Percentiles rank a stretch among this genome's conserved stretches.
These are phyloP conservation scores for Chloroceryle aenea DNA, from an alignment of 2,113 vertebrate species.

Conservation along the genomic window DNA sequence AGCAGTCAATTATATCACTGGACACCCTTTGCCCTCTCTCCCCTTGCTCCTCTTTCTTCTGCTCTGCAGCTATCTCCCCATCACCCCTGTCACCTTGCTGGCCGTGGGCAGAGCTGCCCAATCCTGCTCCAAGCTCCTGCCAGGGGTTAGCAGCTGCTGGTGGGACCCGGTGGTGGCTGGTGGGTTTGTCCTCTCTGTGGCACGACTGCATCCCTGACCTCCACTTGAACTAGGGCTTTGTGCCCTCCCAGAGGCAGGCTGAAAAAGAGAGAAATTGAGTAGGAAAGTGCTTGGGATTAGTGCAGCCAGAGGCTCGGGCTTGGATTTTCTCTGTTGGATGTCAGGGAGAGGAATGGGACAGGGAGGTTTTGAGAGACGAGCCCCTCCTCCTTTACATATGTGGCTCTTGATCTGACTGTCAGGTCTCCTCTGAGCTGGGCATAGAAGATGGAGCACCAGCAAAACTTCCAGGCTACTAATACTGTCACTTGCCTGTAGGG, in stretches of 20 bases:
- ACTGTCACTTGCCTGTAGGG: background rate
- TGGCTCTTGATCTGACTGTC: background rate
- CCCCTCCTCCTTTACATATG: accelerated
- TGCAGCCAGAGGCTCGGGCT: background rate
- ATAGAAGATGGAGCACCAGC: background rate
- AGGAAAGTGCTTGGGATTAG: background rate
- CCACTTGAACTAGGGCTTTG: background rate
- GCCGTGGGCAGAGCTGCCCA: background rate
- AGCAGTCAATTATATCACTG: constrained; percentile 72
- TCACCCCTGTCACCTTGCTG: background rate
- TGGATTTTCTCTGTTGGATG: accelerated
- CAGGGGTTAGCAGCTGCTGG: background rate
- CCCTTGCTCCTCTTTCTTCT: background rate
- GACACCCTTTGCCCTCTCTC: constrained; percentile 46
- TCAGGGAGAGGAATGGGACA: background rate
- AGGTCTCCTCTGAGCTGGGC: background rate
- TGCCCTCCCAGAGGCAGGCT: background rate
- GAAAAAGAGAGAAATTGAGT: background rate
- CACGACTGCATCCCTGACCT: background rate
- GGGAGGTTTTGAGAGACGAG: background rate
- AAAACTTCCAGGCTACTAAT: background rate
- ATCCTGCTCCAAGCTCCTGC: background rate
- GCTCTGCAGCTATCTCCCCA: background rate
- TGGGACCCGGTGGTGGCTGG: background rate
- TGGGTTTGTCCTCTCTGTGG: background rate